Conservation (phyloP, 2,797 vertebrate genomes). For the Rhinella marina region DNA sequence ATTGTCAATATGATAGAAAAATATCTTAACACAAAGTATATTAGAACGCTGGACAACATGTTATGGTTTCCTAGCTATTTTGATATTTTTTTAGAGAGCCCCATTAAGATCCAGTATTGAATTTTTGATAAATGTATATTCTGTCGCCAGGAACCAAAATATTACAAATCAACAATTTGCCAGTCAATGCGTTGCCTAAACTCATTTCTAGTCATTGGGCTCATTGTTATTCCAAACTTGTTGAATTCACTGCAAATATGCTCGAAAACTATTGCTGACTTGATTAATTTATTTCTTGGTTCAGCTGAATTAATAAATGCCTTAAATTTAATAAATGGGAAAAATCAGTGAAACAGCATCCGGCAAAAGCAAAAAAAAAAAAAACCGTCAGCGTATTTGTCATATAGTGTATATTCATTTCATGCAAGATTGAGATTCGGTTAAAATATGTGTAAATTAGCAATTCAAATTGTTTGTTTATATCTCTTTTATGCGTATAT, state of each 20-base stretch:
- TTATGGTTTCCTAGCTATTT: neutral
- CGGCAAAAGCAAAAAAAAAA: constrained; percentile 27
- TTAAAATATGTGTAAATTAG: constrained; percentile 48
- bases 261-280: constrained; percentile 46
- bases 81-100: neutral
- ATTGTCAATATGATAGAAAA: neutral
- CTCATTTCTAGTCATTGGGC: neutral
- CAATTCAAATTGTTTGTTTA: constrained; percentile 46
- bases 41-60: neutral
- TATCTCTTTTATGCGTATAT: constrained; percentile 28
- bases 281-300: constrained; percentile 52
- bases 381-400: constrained; percentile 45
- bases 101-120: neutral
- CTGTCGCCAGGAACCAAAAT: neutral
- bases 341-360: constrained; percentile 48
- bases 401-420: constrained; percentile 50
- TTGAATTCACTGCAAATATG: constrained; percentile 15
- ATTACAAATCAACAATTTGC: neutral
- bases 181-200: neutral
- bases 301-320: constrained; percentile 54
- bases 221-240: constrained; percentile 46
- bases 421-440: constrained; percentile 51
- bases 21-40: neutral
- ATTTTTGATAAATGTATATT: neutral
- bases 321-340: constrained; percentile 50